phyloP scores from a whole-genome alignment of 2,113 vertebrate genomes.

The Cinclus mexicanus region DNA sequence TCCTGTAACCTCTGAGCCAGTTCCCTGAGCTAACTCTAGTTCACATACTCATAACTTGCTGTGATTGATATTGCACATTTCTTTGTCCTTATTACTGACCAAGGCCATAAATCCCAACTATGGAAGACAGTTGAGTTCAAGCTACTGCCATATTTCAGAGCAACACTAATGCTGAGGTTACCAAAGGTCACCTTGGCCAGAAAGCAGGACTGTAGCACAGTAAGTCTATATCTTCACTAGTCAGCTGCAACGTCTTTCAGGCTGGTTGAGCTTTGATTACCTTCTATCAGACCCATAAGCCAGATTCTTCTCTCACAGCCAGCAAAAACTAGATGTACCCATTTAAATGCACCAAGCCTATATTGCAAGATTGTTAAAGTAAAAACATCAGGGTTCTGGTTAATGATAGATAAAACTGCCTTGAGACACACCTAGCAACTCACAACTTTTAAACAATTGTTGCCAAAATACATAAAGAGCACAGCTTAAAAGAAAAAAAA shows the following conservation, averaged over 20 bases:
- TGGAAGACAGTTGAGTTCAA: conserved; percentile 29
- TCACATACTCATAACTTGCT: not conserved
- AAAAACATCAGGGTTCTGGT: not conserved
- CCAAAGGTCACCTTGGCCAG: conserved; percentile 20
- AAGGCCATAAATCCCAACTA: conserved; percentile 44
- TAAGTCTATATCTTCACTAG: not conserved
- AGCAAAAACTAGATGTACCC: not conserved
- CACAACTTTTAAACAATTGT: not conserved
- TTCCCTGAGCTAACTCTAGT: conserved; percentile 10
- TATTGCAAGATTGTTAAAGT: not conserved
- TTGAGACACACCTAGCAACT: not conserved
- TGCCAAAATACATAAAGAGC: conserved; percentile 2
- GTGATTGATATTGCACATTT: conserved; percentile 49
- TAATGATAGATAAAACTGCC: not conserved
- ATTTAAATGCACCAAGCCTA: not conserved
- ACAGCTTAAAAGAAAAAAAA: not conserved
- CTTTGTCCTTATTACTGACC: conserved; percentile 48
- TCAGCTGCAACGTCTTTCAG: not conserved
- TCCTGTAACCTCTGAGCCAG: not conserved
- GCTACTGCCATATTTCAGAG: conserved; percentile 41
- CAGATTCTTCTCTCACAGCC: conserved; percentile 1
- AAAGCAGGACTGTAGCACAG: not conserved
- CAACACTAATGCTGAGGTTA: not conserved
- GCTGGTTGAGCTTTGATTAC: conserved; percentile 32
- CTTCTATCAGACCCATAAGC: not conserved